Evolutionary conservation across 2,797 vertebrate species (phyloP).

Genomic region (Falco naumanni): DNA sequence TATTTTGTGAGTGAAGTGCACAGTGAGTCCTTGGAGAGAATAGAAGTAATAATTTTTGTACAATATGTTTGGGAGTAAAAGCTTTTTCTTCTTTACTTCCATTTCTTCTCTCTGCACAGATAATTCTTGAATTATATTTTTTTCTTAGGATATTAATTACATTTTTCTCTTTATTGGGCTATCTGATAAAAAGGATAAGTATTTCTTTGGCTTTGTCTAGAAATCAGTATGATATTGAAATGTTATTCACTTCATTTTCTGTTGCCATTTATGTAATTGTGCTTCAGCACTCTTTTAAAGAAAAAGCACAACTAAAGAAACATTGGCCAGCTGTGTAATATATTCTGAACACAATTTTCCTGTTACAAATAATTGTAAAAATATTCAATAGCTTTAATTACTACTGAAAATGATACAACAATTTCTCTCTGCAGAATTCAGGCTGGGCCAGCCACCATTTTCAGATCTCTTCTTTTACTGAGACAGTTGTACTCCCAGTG

Average conservation of each 20-base stretch:
- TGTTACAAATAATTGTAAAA: constrained; percentile 1
- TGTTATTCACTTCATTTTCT: neutral
- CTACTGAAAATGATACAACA: neutral
- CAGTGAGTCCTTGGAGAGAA: neutral
- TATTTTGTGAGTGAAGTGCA: neutral
- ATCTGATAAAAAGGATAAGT: neutral
- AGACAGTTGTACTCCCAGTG: neutral
- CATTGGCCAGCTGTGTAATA: neutral
- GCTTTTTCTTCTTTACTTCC: neutral
- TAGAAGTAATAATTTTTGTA: neutral
- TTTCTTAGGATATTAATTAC: neutral
- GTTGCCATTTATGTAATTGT: neutral
- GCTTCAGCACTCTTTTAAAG: neutral
- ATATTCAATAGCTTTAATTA: constrained; percentile 27
- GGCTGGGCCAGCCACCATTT: neutral
- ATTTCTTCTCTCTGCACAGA: neutral
- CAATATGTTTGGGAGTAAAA: neutral
- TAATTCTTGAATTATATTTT: neutral
- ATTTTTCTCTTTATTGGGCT: neutral
- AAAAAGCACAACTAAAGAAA: neutral
- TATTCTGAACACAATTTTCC: constrained; percentile 3
- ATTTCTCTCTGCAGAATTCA: neutral
- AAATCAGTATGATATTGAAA: constrained; percentile 24
- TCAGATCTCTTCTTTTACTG: neutral
- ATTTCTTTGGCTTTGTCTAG: neutral